These are phyloP conservation scores for Microcebus lehilahytsara DNA, from an alignment of 2,113 vertebrate species.

Conservation along the genomic window DNA sequence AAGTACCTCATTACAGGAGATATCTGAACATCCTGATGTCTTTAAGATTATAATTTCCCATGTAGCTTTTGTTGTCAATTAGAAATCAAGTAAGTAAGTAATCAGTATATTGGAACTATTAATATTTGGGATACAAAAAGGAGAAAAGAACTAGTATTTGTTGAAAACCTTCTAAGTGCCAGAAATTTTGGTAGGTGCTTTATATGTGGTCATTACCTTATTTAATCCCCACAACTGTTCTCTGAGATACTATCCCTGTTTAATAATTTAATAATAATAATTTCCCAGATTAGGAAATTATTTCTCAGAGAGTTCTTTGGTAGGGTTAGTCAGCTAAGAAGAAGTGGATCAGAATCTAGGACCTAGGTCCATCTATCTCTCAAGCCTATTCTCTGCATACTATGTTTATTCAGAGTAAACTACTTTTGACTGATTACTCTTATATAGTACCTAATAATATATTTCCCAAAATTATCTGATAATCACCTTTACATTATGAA, in stretches of 20 bases:
- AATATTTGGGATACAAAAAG: background rate
- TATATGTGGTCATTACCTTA: background rate
- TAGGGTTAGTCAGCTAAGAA: background rate
- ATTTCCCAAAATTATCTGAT: background rate
- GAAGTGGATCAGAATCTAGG: background rate
- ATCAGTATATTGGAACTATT: background rate
- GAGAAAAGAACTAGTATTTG: background rate
- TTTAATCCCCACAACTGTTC: background rate
- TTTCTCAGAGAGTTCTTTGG: background rate
- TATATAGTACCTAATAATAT: background rate
- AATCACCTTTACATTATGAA: constrained; percentile 13
- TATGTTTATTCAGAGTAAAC: background rate
- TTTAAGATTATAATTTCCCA: background rate
- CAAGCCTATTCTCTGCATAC: background rate
- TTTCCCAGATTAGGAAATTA: background rate
- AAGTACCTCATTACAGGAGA: background rate
- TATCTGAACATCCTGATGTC: background rate
- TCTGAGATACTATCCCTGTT: background rate
- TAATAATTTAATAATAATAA: background rate
- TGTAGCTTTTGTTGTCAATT: background rate
- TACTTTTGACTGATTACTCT: background rate
- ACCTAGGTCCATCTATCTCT: background rate
- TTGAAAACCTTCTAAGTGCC: background rate
- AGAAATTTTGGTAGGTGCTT: background rate
- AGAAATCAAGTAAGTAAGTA: background rate